A percentile compares a stretch with the other conserved stretches of the same genome.
Evolutionary conservation across 2,797 vertebrate species (phyloP).

Genomic region (Acrocephalus scirpaceus): DNA sequence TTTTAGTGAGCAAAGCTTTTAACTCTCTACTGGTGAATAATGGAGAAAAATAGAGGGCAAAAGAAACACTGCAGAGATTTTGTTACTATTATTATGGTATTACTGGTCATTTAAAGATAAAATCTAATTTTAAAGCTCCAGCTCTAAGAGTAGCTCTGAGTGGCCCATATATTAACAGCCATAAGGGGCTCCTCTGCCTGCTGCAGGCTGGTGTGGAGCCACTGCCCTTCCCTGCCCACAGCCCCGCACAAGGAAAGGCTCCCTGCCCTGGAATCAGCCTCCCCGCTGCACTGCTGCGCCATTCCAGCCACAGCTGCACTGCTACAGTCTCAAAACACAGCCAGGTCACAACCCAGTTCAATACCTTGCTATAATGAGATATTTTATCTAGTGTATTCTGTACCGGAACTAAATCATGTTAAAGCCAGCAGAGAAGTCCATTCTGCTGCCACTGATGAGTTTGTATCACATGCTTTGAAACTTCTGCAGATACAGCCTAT

Average conservation of each 20-base stretch:
- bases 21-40: background rate
- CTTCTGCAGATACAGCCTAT: background rate
- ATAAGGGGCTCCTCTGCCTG: background rate
- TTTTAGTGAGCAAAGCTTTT: background rate
- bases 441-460: background rate
- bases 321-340: background rate
- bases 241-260: background rate
- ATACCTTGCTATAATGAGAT: background rate
- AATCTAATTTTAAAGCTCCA: background rate
- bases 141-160: background rate
- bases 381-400: background rate
- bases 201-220: rapidly evolving
- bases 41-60: background rate
- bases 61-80: background rate
- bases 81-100: background rate
- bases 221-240: background rate
- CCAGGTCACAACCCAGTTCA: background rate
- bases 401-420: background rate
- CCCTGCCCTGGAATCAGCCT: background rate
- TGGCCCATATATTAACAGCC: background rate
- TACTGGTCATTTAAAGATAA: background rate
- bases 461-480: background rate
- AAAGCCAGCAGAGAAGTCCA: background rate
- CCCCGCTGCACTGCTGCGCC: background rate
- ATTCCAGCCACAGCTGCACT: background rate